Evolutionary conservation across 2,113 vertebrate genomes (phyloP).

Genomic region (Meleagris gallopavo): DNA sequence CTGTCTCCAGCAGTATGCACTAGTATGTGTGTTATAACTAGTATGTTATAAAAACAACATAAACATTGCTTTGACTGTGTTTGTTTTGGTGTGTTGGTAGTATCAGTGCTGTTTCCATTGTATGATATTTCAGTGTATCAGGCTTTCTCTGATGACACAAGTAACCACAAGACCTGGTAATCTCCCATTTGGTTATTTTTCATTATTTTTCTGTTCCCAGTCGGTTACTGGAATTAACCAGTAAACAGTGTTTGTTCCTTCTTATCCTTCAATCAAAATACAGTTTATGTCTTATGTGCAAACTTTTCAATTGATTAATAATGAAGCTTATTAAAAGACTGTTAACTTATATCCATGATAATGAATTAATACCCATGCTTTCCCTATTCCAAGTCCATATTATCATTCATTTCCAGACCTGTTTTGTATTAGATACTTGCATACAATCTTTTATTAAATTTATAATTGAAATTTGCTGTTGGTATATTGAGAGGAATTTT

Average conservation of each 20-base stretch:
- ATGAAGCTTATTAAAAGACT: neutral
- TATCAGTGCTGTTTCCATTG: neutral
- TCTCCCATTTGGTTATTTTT: neutral
- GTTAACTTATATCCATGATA: neutral
- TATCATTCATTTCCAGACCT: neutral
- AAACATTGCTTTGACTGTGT: neutral
- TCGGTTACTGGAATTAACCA: neutral
- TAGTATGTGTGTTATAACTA: neutral
- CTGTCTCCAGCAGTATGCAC: neutral
- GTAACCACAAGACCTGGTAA: neutral
- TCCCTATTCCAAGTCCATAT: neutral
- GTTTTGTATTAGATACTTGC: neutral
- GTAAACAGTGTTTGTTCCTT: neutral
- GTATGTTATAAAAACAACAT: neutral
- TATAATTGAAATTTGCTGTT: neutral
- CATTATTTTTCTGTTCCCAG: neutral
- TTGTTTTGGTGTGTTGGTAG: neutral
- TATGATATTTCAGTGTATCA: neutral
- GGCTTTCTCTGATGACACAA: neutral
- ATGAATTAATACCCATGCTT: neutral
- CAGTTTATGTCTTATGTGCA: neutral
- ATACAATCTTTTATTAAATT: rapidly evolving
- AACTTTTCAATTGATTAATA: neutral
- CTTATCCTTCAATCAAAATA: neutral
- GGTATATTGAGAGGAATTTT: neutral